These are phyloP conservation scores for Tiphia femorata DNA, from an alignment of 2,888 invertebrate genomes.

Conservation along the genomic window DNA sequence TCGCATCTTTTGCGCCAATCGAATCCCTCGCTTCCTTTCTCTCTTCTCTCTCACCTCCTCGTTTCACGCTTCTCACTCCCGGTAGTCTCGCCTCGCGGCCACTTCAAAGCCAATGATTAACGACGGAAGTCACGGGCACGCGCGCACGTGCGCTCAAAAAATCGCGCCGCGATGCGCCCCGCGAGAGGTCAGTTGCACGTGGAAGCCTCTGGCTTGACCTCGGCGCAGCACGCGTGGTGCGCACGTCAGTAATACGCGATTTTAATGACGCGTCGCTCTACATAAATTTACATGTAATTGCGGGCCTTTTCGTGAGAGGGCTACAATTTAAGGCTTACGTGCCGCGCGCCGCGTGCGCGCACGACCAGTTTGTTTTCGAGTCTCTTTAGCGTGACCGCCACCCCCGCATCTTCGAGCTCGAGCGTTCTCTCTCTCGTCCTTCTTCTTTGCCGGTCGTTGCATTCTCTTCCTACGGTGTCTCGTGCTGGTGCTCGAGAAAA, in stretches of 20 bases:
- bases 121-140: too few relatives aligned
- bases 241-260: constrained; percentile 54
- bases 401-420: constrained; percentile 20
- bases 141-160: too few relatives aligned
- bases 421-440: too few relatives aligned
- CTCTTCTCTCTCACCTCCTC: not conserved
- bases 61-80: not conserved
- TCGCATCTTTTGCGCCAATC: too few relatives aligned
- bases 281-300: constrained; percentile 67
- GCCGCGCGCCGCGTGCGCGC: constrained; percentile 1
- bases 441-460: too few relatives aligned
- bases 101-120: too few relatives aligned
- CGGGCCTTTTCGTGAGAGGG: constrained; percentile 58
- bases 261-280: constrained; percentile 62
- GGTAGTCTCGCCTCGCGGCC: not conserved
- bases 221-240: constrained; percentile 6
- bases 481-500: too few relatives aligned
- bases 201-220: constrained; percentile 16
- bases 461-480: not conserved
- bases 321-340: constrained; percentile 54
- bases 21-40: not conserved
- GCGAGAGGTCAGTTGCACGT: too few relatives aligned
- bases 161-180: too few relatives aligned
- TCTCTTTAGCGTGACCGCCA: constrained; percentile 18
- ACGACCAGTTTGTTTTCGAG: constrained; percentile 16